Percentiles rank a stretch among this genome's conserved stretches.
phyloP scores from a whole-genome alignment of 1,140 invertebrate species.

The Kradibia gibbosae region DNA sequence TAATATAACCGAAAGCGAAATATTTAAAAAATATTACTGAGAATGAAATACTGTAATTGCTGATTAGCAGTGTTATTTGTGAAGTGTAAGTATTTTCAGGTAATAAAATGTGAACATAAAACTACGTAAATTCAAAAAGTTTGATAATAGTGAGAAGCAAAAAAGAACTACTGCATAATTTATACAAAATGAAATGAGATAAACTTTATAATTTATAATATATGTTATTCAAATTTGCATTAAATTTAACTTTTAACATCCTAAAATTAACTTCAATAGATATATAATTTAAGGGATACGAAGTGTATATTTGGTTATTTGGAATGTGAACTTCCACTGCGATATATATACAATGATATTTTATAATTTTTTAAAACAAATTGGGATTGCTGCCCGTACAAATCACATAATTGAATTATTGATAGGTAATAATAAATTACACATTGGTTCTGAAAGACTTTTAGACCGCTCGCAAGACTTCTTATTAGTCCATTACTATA shows the following conservation, averaged over 20 bases:
- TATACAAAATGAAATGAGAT: neutral
- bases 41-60: too few relatives aligned
- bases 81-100: too few relatives aligned
- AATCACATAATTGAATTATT: neutral
- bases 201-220: neutral
- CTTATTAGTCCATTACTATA: conserved; percentile 25
- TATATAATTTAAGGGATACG: neutral
- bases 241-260: neutral
- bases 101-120: too few relatives aligned
- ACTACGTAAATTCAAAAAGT: too few relatives aligned
- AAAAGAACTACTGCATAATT: neutral
- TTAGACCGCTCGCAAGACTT: neutral
- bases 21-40: too few relatives aligned
- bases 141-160: too few relatives aligned
- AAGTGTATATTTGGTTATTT: neutral
- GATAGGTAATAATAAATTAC: conserved; percentile 23
- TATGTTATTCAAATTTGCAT: neutral
- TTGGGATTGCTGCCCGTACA: neutral
- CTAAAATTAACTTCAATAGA: neutral
- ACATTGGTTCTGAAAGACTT: neutral
- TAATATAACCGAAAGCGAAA: too few relatives aligned
- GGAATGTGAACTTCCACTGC: neutral
- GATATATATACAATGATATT: neutral
- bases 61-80: too few relatives aligned
- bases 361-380: conserved; percentile 8